Conservation (phyloP, 2,888 invertebrate genomes). For the Macroteleia sp. region DNA sequence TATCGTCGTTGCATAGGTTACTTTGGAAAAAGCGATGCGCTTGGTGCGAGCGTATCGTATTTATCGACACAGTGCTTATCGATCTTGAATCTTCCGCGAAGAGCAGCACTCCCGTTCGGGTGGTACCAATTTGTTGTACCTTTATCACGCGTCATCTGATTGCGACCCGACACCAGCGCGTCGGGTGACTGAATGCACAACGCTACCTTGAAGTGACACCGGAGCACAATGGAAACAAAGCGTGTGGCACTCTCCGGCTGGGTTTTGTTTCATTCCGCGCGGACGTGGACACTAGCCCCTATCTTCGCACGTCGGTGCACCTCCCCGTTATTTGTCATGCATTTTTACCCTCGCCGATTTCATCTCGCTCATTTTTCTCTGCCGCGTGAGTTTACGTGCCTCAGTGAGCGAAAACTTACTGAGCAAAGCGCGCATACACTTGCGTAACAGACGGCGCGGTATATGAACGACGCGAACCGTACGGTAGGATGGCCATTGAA, state of each 20-base stretch:
- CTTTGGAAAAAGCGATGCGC: constrained; percentile 22
- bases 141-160: constrained; percentile 83
- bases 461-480: constrained; percentile 10
- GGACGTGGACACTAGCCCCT: constrained; percentile 73
- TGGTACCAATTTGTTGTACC: constrained; percentile 83
- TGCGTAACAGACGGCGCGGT: no score
- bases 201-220: constrained; percentile 81
- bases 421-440: constrained; percentile 24
- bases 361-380: constrained; percentile 82
- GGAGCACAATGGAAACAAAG: constrained; percentile 82
- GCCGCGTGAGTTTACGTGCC: constrained; percentile 54
- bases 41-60: constrained; percentile 71
- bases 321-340: constrained; percentile 80
- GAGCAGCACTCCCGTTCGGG: constrained; percentile 80
- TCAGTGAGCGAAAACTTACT: constrained; percentile 3
- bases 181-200: constrained; percentile 72
- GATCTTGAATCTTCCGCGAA: constrained; percentile 75
- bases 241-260: constrained; percentile 73
- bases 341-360: constrained; percentile 81
- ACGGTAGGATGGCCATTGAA: constrained; percentile 31
- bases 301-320: constrained; percentile 22
- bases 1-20: constrained; percentile 9
- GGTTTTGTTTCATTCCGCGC: constrained; percentile 81
- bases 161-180: constrained; percentile 81
- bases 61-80: constrained; percentile 81